Conservation (phyloP, 2,113 vertebrate genomes). For the Ramphastos sulfuratus region DNA sequence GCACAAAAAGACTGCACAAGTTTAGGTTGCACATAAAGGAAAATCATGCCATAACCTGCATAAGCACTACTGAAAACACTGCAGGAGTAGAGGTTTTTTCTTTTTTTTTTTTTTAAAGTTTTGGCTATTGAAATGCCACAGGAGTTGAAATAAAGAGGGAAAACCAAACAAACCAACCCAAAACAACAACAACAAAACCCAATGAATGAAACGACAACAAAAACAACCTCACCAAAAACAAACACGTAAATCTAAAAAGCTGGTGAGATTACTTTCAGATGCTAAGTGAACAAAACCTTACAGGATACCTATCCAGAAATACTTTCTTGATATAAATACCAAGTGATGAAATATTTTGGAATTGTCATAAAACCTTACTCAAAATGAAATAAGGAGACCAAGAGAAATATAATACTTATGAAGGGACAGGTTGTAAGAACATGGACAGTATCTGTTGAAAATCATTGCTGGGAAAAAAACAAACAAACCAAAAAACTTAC, state of each 20-base stretch:
- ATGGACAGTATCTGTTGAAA: not conserved
- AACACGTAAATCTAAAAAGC: not conserved
- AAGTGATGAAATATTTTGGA: not conserved
- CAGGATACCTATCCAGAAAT: not conserved
- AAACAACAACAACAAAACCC: no score
- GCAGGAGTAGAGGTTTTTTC: not conserved
- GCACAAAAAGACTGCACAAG: not conserved
- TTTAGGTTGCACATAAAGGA: not conserved
- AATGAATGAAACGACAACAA: no score
- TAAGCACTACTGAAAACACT: not conserved
- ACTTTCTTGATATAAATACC: not conserved
- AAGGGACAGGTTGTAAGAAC: not conserved
- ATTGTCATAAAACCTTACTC: not conserved
- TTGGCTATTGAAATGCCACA: not conserved
- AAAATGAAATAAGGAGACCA: not conserved
- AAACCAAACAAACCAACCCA: not conserved
- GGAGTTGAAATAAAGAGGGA: not conserved
- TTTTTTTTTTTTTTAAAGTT: not conserved
- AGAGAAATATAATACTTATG: not conserved
- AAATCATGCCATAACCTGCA: not conserved
- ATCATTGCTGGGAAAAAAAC: not conserved
- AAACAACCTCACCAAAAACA: no score
- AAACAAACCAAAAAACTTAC: not conserved
- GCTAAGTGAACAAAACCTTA: not conserved
- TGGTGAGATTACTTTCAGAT: not conserved